phyloP scores from a whole-genome alignment of 1,140 invertebrate species.

The Drosophila leontia region DNA sequence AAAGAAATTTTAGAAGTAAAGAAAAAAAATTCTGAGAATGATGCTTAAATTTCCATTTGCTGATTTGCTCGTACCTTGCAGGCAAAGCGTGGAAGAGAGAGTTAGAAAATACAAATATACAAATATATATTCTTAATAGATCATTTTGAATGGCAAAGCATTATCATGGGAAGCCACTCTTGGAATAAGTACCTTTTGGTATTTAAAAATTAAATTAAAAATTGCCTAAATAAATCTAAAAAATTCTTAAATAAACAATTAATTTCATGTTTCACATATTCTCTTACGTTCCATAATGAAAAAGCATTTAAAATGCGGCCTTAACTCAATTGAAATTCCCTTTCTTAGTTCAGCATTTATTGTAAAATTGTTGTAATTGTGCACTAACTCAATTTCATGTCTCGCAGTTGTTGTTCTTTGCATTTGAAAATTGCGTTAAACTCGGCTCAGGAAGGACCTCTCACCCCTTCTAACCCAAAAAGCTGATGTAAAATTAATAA shows the following conservation, averaged over 20 bases:
- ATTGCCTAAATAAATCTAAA: background rate
- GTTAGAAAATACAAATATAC: too few species aligned
- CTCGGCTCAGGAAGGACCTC: constrained; percentile 43
- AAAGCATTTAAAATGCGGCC: constrained; percentile 7
- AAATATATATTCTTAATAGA: too few species aligned
- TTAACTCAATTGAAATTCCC: background rate
- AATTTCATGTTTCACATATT: background rate
- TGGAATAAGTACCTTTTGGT: too few species aligned
- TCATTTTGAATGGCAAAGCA: too few species aligned
- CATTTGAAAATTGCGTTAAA: constrained; percentile 79
- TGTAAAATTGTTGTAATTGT: constrained; percentile 81
- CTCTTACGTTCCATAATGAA: background rate
- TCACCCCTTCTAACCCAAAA: background rate
- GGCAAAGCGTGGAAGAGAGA: background rate
- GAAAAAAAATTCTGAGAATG: too few species aligned
- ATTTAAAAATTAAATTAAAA: too few species aligned
- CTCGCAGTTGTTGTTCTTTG: constrained; percentile 49
- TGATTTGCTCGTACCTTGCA: background rate
- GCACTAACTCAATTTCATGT: constrained; percentile 73
- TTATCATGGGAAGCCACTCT: too few species aligned
- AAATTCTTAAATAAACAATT: background rate
- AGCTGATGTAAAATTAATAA: constrained; percentile 72
- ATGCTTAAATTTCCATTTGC: too few species aligned
- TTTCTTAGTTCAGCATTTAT: constrained; percentile 40
- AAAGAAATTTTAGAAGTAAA: too few species aligned